Percentiles rank a stretch among this genome's conserved stretches.
These are phyloP conservation scores for Nomada ferruginata DNA, from an alignment of 2,888 invertebrate genomes.

Conservation along the genomic window DNA sequence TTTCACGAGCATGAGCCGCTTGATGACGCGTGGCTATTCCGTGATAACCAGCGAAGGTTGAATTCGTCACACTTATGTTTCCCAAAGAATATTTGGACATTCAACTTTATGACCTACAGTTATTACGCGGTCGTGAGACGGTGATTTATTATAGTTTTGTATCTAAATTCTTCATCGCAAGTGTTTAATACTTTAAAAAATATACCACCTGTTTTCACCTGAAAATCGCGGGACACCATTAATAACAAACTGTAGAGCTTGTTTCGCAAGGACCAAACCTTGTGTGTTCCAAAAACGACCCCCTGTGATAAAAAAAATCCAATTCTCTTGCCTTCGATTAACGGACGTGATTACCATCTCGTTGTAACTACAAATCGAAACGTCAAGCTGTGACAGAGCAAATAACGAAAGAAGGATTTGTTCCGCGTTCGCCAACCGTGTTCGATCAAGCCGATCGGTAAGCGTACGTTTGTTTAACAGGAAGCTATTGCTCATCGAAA, in stretches of 20 bases:
- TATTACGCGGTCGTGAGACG: conserved; percentile 53
- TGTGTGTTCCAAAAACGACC: background rate
- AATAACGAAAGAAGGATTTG: conserved; percentile 25
- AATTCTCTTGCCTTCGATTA: conserved; percentile 10
- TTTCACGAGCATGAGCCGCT: conserved; percentile 28
- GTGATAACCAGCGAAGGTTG: conserved; percentile 40
- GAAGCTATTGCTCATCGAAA: conserved; percentile 22
- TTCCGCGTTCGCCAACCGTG: conserved; percentile 14
- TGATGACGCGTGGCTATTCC: conserved; percentile 30
- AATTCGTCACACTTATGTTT: conserved; percentile 36
- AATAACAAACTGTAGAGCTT: background rate
- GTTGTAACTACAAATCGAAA: conserved; percentile 28
- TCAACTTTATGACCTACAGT: conserved; percentile 52
- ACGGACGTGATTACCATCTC: conserved; percentile 1
- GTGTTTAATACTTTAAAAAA: too few species aligned
- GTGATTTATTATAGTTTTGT: conserved; percentile 12
- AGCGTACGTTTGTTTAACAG: conserved; percentile 30
- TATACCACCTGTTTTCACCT: too few species aligned
- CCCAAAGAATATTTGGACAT: conserved; percentile 49
- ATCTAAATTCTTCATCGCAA: too few species aligned
- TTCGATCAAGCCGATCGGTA: conserved; percentile 17
- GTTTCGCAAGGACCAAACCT: background rate
- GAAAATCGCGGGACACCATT: too few species aligned
- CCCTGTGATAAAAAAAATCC: background rate
- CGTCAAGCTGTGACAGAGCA: conserved; percentile 7